phyloP scores from a whole-genome alignment of 2,888 invertebrate species.

The Yponomeuta malinellus region DNA sequence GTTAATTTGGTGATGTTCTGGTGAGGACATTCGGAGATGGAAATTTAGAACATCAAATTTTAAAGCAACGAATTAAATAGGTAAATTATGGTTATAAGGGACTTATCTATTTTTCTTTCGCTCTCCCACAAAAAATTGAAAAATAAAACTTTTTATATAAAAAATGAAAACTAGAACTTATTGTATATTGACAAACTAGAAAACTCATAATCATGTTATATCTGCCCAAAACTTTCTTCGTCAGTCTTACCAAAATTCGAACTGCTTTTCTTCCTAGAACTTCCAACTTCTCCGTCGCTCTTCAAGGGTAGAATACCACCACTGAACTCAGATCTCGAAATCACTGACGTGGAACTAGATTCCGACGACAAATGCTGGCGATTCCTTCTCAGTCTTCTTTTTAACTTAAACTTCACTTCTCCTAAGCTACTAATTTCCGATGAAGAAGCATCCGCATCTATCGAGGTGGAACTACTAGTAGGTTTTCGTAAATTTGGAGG shows the following conservation, averaged over 20 bases:
- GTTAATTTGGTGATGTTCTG: too few species aligned
- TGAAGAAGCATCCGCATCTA: constrained; percentile 54
- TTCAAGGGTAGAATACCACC: constrained; percentile 46
- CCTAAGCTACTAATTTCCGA: constrained; percentile 67
- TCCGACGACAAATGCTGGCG: constrained; percentile 42
- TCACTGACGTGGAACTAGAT: constrained; percentile 37
- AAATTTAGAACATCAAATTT: too few species aligned
- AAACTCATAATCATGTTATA: constrained; percentile 17
- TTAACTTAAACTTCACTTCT: constrained; percentile 48
- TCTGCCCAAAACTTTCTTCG: constrained; percentile 43
- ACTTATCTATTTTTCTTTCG: too few species aligned
- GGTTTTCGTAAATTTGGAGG: constrained; percentile 26
- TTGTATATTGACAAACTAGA: background rate
- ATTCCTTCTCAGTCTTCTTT: constrained; percentile 34
- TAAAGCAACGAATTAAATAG: too few species aligned
- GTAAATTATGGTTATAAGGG: too few species aligned
- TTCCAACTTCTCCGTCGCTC: constrained; percentile 60
- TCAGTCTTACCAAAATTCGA: constrained; percentile 32
- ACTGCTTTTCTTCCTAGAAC: constrained; percentile 27
- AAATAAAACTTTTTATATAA: too few species aligned
- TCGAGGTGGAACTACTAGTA: constrained; percentile 49
- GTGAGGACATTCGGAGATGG: too few species aligned
- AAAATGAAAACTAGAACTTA: too few species aligned
- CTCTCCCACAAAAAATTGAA: too few species aligned
- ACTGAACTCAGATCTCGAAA: constrained; percentile 43